These are phyloP conservation scores for Anoplius nigerrimus DNA, from an alignment of 2,888 invertebrate species.

Conservation along the genomic window DNA sequence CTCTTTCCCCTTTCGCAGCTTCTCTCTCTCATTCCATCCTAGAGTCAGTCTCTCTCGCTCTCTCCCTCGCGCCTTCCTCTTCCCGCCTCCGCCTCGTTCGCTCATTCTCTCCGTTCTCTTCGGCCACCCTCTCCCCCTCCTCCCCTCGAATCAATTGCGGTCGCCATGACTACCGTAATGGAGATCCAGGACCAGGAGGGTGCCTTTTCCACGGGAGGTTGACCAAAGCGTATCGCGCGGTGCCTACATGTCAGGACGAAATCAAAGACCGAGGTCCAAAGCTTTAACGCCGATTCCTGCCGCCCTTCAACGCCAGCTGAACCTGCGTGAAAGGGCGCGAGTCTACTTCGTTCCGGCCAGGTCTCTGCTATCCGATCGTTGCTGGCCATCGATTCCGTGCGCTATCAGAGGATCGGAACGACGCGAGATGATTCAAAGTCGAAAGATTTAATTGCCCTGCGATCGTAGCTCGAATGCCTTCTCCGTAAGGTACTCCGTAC, in stretches of 20 bases:
- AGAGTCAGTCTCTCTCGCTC: conserved; percentile 17
- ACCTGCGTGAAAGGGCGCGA: too few species aligned
- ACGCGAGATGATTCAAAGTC: too few species aligned
- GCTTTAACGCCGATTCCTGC: conserved; percentile 37
- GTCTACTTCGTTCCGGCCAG: background rate
- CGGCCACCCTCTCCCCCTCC: conserved; percentile 58
- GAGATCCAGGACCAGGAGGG: conserved; percentile 69
- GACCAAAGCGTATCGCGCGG: conserved; percentile 64
- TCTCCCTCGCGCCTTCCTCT: conserved; percentile 37
- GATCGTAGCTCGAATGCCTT: too few species aligned
- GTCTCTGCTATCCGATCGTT: background rate
- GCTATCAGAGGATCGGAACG: too few species aligned
- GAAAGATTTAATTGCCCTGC: too few species aligned
- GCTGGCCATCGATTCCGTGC: too few species aligned
- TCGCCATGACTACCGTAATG: conserved; percentile 73
- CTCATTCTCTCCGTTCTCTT: conserved; percentile 45
- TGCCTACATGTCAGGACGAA: conserved; percentile 62
- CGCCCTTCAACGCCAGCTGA: conserved; percentile 8
- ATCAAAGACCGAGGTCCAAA: conserved; percentile 64
- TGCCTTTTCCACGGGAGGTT: conserved; percentile 69
- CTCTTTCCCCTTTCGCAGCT: conserved; percentile 33
- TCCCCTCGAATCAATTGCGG: conserved; percentile 73
- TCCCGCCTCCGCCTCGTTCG: conserved; percentile 39
- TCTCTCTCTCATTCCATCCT: conserved; percentile 18
- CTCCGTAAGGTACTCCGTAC: too few species aligned